A percentile compares a stretch with the other conserved stretches of the same genome.
phyloP scores from a whole-genome alignment of 2,888 invertebrate species.

The Leucophenga montana region DNA sequence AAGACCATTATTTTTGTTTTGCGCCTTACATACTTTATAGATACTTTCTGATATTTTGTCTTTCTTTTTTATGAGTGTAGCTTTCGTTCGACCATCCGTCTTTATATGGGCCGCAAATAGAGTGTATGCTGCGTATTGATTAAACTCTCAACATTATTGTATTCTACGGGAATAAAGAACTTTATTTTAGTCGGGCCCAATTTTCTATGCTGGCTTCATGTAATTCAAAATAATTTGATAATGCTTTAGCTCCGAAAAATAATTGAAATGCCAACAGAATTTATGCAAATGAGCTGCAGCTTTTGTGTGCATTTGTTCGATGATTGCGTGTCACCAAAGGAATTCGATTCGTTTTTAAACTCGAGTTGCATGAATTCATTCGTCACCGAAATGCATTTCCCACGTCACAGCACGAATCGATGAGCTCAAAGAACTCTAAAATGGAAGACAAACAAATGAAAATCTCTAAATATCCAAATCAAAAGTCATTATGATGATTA shows the following conservation, averaged over 20 bases:
- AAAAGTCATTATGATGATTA: constrained; percentile 63
- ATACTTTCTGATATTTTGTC: too few relatives aligned
- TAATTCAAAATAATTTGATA: not conserved
- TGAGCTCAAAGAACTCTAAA: not conserved
- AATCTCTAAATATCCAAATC: constrained; percentile 50
- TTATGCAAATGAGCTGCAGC: constrained; percentile 54
- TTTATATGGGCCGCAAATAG: too few relatives aligned
- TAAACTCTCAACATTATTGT: too few relatives aligned
- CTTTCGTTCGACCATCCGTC: too few relatives aligned
- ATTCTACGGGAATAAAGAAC: too few relatives aligned
- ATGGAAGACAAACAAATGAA: constrained; percentile 26
- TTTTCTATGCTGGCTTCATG: not conserved
- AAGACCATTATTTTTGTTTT: too few relatives aligned
- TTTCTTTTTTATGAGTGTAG: too few relatives aligned
- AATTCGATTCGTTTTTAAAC: not conserved
- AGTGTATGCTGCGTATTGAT: too few relatives aligned
- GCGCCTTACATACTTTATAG: too few relatives aligned
- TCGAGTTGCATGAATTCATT: constrained; percentile 8
- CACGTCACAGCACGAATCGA: not conserved
- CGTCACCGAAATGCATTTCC: constrained; percentile 5
- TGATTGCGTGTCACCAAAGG: not conserved
- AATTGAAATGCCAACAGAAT: constrained; percentile 42
- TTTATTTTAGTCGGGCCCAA: not conserved
- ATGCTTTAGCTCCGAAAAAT: not conserved
- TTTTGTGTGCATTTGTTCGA: constrained; percentile 12